A percentile compares a stretch with the other conserved stretches of the same genome.
phyloP scores from a whole-genome alignment of 1,140 invertebrate genomes.

The Bactericera cockerelli region DNA sequence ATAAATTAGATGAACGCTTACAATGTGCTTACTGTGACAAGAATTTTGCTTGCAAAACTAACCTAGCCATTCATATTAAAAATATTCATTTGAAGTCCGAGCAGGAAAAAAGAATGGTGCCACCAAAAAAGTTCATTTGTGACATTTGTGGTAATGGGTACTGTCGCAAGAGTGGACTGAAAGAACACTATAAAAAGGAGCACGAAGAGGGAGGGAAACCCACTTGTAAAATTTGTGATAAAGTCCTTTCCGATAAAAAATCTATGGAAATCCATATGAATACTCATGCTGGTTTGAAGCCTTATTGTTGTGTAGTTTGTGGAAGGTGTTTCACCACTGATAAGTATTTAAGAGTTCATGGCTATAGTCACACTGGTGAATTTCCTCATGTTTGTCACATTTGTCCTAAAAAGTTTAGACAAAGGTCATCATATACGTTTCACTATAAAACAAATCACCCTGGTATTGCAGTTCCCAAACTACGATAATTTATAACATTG shows the following conservation, averaged over 20 bases:
- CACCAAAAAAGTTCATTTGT: conserved; percentile 41
- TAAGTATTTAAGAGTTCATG: conserved; percentile 30
- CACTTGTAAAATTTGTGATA: conserved; percentile 11
- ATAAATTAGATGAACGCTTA: neutral
- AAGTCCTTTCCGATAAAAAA: conserved; percentile 15
- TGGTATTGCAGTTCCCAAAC: too few species aligned
- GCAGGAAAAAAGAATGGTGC: neutral
- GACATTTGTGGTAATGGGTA: conserved; percentile 68
- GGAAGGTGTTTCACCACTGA: conserved; percentile 21
- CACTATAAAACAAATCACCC: neutral
- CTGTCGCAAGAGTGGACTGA: conserved; percentile 73
- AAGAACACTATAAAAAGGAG: conserved; percentile 41
- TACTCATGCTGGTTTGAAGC: conserved; percentile 63
- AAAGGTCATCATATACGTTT: neutral
- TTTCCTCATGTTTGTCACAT: conserved; percentile 49
- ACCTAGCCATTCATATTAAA: neutral
- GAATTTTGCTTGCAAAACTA: neutral
- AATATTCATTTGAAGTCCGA: neutral
- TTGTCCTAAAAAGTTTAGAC: conserved; percentile 52
- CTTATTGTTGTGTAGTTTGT: conserved; percentile 62
- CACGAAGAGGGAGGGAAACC: neutral
- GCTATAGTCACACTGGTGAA: conserved; percentile 29
- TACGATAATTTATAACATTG: too few species aligned
- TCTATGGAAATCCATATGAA: conserved; percentile 40
- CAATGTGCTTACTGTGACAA: neutral